These are phyloP conservation scores for Ondatra zibethicus DNA, from an alignment of 2,113 vertebrate species.

Conservation along the genomic window DNA sequence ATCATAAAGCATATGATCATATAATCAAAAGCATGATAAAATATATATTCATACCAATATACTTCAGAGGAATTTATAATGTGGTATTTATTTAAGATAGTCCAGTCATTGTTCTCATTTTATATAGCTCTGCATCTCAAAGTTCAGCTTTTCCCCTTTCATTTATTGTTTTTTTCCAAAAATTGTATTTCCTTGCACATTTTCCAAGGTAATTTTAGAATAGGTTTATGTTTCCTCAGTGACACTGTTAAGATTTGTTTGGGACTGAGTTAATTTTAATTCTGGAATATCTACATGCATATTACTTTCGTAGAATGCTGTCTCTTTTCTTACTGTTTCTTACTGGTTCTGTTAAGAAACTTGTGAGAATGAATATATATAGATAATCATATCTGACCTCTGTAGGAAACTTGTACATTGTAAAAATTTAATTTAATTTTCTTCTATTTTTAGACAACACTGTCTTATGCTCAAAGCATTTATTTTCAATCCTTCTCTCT, in stretches of 20 bases:
- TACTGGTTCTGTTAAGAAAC: not conserved
- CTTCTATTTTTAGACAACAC: not conserved
- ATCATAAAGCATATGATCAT: not conserved
- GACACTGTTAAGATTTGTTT: slow-evolving; percentile 6
- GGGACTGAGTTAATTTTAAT: slow-evolving; percentile 33
- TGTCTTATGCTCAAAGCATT: not conserved
- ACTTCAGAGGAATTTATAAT: not conserved
- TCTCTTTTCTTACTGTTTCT: not conserved
- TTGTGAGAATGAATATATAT: not conserved
- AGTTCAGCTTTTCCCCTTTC: not conserved
- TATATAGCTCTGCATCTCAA: not conserved
- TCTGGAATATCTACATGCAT: not conserved
- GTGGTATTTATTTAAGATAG: not conserved
- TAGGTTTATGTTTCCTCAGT: not conserved
- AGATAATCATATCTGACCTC: not conserved
- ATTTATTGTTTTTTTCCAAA: not conserved
- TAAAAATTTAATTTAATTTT: not conserved
- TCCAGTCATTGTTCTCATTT: not conserved
- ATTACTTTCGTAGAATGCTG: not conserved
- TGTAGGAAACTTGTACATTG: not conserved
- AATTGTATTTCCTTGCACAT: not conserved
- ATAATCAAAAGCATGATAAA: not conserved
- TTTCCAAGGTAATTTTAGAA: not conserved
- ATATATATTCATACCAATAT: not conserved
- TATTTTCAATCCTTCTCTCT: not conserved